A percentile compares a stretch with the other conserved stretches of the same genome.
phyloP scores from a whole-genome alignment of 2,113 vertebrate species.

The Elephas maximus region DNA sequence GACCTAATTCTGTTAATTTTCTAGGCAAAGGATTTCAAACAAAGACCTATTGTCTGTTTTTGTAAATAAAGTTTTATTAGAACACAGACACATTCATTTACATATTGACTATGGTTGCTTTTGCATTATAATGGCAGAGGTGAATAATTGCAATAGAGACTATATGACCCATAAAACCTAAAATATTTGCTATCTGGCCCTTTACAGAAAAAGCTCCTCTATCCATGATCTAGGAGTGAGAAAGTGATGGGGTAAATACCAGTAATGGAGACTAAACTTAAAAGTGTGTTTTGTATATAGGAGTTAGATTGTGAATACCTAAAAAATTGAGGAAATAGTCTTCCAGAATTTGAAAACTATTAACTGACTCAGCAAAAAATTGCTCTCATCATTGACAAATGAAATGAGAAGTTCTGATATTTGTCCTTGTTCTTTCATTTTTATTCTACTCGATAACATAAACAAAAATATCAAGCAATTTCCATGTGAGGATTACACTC shows the following conservation, averaged over 20 bases:
- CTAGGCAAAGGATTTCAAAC: not conserved
- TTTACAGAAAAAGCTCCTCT: not conserved
- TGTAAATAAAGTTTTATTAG: too few relatives aligned
- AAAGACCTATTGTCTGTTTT: too few relatives aligned
- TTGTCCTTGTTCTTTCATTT: not conserved
- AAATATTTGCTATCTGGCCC: not conserved
- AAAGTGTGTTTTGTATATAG: not conserved
- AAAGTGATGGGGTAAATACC: not conserved
- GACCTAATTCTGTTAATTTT: not conserved
- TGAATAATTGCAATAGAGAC: not conserved
- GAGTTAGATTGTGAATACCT: not conserved
- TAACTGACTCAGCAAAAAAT: slow-evolving; percentile 4
- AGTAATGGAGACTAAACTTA: not conserved
- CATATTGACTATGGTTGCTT: too few relatives aligned
- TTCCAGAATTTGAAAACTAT: not conserved
- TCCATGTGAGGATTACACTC: not conserved
- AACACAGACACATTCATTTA: too few relatives aligned
- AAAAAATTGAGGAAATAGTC: not conserved
- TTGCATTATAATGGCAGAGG: not conserved
- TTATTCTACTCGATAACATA: not conserved
- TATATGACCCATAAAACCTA: not conserved
- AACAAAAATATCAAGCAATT: not conserved
- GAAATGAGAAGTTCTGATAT: not conserved
- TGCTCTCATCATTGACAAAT: not conserved
- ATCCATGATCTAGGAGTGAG: not conserved